Base-by-base conservation (phyloP, 2,888 invertebrate species). In the Parnassius glacialis region DNA sequence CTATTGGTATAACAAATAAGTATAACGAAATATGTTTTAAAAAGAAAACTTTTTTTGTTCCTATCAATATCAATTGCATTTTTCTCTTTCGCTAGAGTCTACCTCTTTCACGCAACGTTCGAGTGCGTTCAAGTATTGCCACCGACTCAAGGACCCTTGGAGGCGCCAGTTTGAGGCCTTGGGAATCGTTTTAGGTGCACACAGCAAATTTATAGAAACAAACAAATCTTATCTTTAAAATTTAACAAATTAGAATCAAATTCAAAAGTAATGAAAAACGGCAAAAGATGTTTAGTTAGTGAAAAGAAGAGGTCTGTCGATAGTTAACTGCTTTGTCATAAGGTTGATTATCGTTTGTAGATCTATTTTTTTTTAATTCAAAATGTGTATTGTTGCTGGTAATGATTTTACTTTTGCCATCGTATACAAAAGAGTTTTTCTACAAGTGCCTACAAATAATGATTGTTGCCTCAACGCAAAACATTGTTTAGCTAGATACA, bases 81-180 rank as follows among this genome's bases (percentile, higher is more conserved):
- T 58, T 62, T 64, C 56, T 48, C 59, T 57, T 58, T 67, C 57
- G 61, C 64, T 59, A 50, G 34, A 63, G 54, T 60, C 61, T 42
- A 65, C 63, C 67, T 64, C 61, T 68, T 72, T 70, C 68, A 70
- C 68, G 69, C 70, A 67, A 63, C 57, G 52, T 62, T 66, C 61
- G 64, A 71, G 74, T 69, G 67, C 67, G 52, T 66, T 74, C 67
- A 62, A 80, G 75, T 77, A 81, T 78, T 75, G 76, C 75, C 68
- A 76, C 73, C 70, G 73, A 70, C 75, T 84, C 72, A 75, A 87
- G 86, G 78, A 81, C 86, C 70, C 87, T 87, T 77, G 64, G 66
- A 76, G 87, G 87, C 87, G 87, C 87, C 87, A 81, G 64, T 50
- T 54, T 47, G 52, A 59, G n/a, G 47, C 63, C 51, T 56, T 56